Base-by-base conservation (phyloP, 2,888 invertebrate species). In the Hermodice carunculata region DNA sequence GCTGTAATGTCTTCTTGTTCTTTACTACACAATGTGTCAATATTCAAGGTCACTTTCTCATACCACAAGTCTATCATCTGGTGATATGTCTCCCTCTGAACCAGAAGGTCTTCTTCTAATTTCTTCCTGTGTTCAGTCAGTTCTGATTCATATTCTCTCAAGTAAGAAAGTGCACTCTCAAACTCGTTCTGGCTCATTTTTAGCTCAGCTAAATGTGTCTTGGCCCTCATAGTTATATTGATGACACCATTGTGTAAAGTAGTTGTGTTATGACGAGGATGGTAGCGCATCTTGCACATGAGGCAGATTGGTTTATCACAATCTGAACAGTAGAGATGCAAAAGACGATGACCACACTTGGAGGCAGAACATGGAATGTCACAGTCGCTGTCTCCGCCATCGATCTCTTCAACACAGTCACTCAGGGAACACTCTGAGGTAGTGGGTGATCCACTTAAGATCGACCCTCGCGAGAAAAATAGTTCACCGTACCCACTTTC, bases 51-150 rank as follows among this genome's bases (percentile, higher is more conserved):
- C 8, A 42, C 8, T 28, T 54, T 54, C 6, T 22, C 8, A 22
- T 42, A 8, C 54, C 54, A 54, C 5, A 28, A 43, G 14, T 54
- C 54, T 8, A 54, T 26, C 32, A 54, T n/a, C 42, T 40, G 40
- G 42, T 54, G 29, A n/a, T 34, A 37, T 14, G 40, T 19, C 8
- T 19, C 24, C 26, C 6, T 26, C 42, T 37, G 22, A 1, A 5
- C 28, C 2, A 42, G 19, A 1, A 54, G 42, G 6, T 42, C 43
- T 6, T 37, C 54, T n/a, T 28, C 29, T 19, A 54, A 17, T 26
- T 32, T 42, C 28, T 26, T 24, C 42, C n/a, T 8, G 28, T 54
- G 26, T 2, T 19, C n/a, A 5, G 11, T 17, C 14, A 54, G 42
- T 3, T n/a, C 17, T 37, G 40, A n/a, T 19, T 54, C n/a, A 24